Evolutionary conservation across 1,140 invertebrate species (phyloP), one percentile per base, ranked within the genome.

Genomic region (Zaprionus ghesquierei): DNA sequence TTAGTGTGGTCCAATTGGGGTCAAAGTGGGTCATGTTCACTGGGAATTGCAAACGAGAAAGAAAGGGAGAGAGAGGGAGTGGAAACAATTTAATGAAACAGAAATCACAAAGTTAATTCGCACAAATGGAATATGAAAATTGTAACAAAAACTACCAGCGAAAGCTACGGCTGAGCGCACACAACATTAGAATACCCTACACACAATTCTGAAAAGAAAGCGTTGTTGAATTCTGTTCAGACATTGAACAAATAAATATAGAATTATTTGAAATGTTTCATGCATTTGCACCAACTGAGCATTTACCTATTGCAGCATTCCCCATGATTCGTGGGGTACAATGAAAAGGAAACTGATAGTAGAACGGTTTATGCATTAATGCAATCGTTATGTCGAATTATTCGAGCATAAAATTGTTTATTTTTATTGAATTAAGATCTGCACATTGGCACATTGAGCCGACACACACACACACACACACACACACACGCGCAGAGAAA

Each of bases 11-110:
- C 50, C 13, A 41, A 66, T 35, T 54, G 65, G 55, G 64, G 70
- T 73, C 65, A 61, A 56, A 69, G 50, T 73, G 65, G 70, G 65
- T 69, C 70, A 74, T 69, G 65, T 69, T 66, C 59, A 58, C 58
- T 22, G 62, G 62, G 53, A 65, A 66, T 59, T 53, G 56, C 61
- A 22, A 65, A 27, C 3, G 8, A 46, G 41, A 10, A 38, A 56
- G 64, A 41, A 18, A 31, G 25, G 10, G 13, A 53, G 51, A 15
- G 20, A 23, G 6, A 38, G 23, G 38, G 38, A 20, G 41, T 8
- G 20, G 38, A 2, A 23, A 64, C 5, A 22, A 22, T 25, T 9
- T 9, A 25, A 5, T 27, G 23, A 13, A 25, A 63, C 12, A 25
- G 27, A 29, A 46, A 46, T 46, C 41, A 22, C 41, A 22, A 20